phyloP scores from a whole-genome alignment of 1,140 invertebrate genomes.

The Drosophila tani region DNA sequence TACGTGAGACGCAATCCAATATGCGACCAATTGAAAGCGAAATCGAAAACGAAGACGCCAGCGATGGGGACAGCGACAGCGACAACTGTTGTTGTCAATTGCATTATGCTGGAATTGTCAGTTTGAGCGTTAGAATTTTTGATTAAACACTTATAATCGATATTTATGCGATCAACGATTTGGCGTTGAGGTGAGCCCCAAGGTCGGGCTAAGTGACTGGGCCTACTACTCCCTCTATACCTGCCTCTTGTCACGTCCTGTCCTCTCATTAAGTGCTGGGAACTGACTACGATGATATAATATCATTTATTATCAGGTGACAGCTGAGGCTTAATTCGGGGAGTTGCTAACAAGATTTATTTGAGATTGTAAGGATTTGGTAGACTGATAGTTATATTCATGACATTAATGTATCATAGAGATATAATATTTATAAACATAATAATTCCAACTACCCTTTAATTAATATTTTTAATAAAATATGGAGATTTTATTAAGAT shows the following conservation, averaged over 20 bases:
- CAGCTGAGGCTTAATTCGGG: background rate
- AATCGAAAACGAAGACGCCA: slow-evolving; percentile 25
- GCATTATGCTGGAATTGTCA: slow-evolving; percentile 66
- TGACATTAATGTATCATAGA: too few species aligned
- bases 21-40: slow-evolving; percentile 42
- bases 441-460: too few species aligned
- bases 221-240: slow-evolving; percentile 20
- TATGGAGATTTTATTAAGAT: too few species aligned
- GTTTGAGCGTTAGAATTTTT: slow-evolving; percentile 72
- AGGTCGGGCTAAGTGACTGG: slow-evolving; percentile 45
- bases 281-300: slow-evolving; percentile 12
- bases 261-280: slow-evolving; percentile 8
- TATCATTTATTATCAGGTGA: slow-evolving; percentile 12
- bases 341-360: slow-evolving; percentile 3
- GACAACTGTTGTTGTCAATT: slow-evolving; percentile 71
- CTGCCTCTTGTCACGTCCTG: slow-evolving; percentile 28
- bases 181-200: slow-evolving; percentile 59
- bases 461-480: too few species aligned
- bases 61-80: slow-evolving; percentile 19
- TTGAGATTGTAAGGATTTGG: background rate
- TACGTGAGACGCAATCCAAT: slow-evolving; percentile 64
- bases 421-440: too few species aligned
- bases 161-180: slow-evolving; percentile 77
- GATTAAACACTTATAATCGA: slow-evolving; percentile 78
- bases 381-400: background rate